Evolutionary conservation across 2,113 vertebrate species (phyloP), one percentile per base, ranked within the genome.

Genomic region (Hypomesus transpacificus): DNA sequence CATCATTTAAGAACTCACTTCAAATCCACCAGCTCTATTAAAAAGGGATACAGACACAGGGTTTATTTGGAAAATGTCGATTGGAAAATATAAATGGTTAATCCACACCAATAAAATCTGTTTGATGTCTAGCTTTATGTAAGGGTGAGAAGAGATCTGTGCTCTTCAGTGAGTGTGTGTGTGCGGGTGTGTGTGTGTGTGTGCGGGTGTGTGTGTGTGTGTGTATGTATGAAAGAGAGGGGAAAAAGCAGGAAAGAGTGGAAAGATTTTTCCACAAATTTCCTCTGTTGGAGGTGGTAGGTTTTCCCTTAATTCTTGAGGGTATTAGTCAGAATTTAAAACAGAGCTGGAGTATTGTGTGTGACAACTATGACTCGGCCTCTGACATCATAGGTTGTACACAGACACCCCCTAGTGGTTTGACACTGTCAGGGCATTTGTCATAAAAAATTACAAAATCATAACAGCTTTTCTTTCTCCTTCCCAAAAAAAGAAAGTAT

Each of bases 11-110:
- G 85, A 83, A 75, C 75, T 75, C 62, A 90, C 91, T 90, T 92
- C 89, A 92, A 90, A 91, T 90, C 74, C 68, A 79, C 88, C 84
- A 77, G 80, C 79, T 89, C 89, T 90, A 79, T 91, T 88, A 86
- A 85, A 86, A 84, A 79, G n/a, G 74, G 83, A 84, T 85, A 87
- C 85, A 85, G 85, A 87, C 22, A 73, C 73, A 69, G 75, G 56
- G 71, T 89, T 90, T 90, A 89, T 90, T 79, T 88, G 86, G 88
- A 88, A 86, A 89, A 81, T 84, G 86, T 77, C 72, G 78, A 90
- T 88, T 90, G 89, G 89, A 89, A 90, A 91, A 89, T 86, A 51
- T 86, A 87, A 85, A 79, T 77, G 84, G 85, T 86, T 88, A 79
- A 86, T 88, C 79, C 69, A 1, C 39, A 57, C 85, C 82, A 86